Conservation (phyloP, 2,113 vertebrate genomes). For the Callaeas wilsoni region DNA sequence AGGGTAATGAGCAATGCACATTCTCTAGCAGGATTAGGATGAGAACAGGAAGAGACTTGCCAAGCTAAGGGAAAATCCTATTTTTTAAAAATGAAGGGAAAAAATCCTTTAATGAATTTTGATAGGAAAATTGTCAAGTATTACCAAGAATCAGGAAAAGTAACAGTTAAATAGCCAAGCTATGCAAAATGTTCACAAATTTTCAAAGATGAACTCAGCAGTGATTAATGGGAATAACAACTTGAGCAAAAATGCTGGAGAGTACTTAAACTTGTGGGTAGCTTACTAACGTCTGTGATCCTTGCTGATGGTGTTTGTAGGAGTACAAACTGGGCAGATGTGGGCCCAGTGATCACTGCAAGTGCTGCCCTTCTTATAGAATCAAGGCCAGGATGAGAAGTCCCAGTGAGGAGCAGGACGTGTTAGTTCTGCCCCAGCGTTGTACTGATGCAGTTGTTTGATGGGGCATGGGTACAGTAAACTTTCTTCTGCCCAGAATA, state of each 20-base stretch:
- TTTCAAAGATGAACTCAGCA: neutral
- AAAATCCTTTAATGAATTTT: neutral
- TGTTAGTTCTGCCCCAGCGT: neutral
- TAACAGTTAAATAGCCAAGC: neutral
- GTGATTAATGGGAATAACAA: neutral
- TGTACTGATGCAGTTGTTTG: neutral
- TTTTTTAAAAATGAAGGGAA: neutral
- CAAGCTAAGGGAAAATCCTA: neutral
- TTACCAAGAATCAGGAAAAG: neutral
- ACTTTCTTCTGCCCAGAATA: neutral
- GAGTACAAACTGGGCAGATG: neutral
- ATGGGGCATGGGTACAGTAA: neutral
- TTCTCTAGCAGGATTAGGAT: slow-evolving; percentile 3
- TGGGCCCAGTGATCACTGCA: neutral
- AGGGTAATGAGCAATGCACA: neutral
- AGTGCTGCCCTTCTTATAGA: neutral
- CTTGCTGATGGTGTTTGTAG: neutral
- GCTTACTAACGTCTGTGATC: neutral
- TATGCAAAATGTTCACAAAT: neutral
- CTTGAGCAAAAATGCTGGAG: neutral
- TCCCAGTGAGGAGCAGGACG: neutral
- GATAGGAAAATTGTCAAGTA: neutral
- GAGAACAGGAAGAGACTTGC: slow-evolving; percentile 13
- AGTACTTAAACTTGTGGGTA: neutral
- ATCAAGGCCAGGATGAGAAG: neutral